Percentiles rank a stretch among this genome's conserved stretches.
These are phyloP conservation scores for Drosophila bocqueti DNA, from an alignment of 1,140 invertebrate genomes.

Conservation along the genomic window DNA sequence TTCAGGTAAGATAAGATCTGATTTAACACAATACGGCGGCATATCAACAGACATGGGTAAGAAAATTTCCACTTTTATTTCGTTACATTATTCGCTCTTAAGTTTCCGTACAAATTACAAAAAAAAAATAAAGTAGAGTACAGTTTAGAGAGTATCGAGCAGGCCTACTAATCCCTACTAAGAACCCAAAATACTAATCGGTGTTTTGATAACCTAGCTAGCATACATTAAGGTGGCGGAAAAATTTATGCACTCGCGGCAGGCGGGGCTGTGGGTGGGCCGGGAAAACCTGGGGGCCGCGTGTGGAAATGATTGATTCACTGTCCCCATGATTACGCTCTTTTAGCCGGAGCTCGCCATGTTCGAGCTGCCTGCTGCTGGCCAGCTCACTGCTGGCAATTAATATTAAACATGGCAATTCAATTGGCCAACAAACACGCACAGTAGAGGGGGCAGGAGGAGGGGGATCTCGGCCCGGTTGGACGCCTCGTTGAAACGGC, in stretches of 20 bases:
- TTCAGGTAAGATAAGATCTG: conserved; percentile 85
- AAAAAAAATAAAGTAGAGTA: conserved; percentile 19
- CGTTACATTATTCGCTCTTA: conserved; percentile 50
- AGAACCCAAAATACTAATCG: conserved; percentile 23
- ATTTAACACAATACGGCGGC: conserved; percentile 85
- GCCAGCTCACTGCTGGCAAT: conserved; percentile 51
- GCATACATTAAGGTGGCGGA: conserved; percentile 18
- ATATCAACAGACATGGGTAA: conserved; percentile 85
- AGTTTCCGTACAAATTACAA: conserved; percentile 13
- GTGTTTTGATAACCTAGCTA: conserved; percentile 44
- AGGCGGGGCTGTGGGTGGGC: conserved; percentile 46
- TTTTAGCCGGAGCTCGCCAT: conserved; percentile 40
- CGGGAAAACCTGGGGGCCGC: conserved; percentile 51
- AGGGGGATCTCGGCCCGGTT: conserved; percentile 32
- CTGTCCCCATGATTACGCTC: conserved; percentile 58
- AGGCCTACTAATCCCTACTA: conserved; percentile 43
- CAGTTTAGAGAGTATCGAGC: conserved; percentile 14
- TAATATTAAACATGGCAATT: conserved; percentile 73
- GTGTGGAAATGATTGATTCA: conserved; percentile 78
- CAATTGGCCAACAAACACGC: conserved; percentile 55
- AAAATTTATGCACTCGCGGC: conserved; percentile 27
- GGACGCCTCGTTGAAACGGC: conserved; percentile 29
- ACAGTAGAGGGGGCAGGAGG: not conserved
- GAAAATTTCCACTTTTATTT: conserved; percentile 83
- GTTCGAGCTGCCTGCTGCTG: conserved; percentile 23